Base-by-base conservation (phyloP, 1,140 invertebrate genomes). In the Lysiphlebus fabarum region DNA sequence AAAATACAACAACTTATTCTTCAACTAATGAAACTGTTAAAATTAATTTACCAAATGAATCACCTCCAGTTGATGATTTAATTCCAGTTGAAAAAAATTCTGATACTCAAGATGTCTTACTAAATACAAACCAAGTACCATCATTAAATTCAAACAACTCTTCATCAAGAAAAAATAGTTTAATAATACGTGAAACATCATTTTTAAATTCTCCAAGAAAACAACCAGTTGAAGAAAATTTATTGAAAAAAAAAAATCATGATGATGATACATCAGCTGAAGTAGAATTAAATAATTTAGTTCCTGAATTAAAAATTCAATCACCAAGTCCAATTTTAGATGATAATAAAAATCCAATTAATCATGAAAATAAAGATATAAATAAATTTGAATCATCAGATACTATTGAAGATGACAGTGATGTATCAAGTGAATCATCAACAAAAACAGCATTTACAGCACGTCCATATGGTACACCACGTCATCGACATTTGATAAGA, bases 361-460 rank as follows among this genome's bases (percentile, higher is more conserved):
- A 26, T 2, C 4, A 26, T 26, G 34, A 37, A 33, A 26, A 48
- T 10, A 17, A 7, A 36, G n/a, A 17, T n/a, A 7, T 34, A 12
- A 12, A 33, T 36, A 11, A 12, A 55, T 47, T 26, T 11, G 44
- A 48, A 9, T 38, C 14, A 12, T n/a, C 44, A 42, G 53, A 60
- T 37, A 55, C 34, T 0, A 26, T 49, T 53, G 69, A 62, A 8
- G 66, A 72, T 9, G 72, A 78, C 3, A 75, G 69, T 59, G 76
- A 79, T 60, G 36, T 43, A 17, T 73, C 72, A 34, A 78, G 76
- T 62, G 74, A 78, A 62, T 65, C 74, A 53, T 80, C 78, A 3
- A 72, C 69, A 56, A 74, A 74, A 66, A 78, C 76, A 12, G 72
- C 71, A 60, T 56, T 79, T 55, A 70, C 67, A 7, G 71, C 65